Conservation (phyloP, 2,797 vertebrate genomes). For the Sciurus vulgaris region DNA sequence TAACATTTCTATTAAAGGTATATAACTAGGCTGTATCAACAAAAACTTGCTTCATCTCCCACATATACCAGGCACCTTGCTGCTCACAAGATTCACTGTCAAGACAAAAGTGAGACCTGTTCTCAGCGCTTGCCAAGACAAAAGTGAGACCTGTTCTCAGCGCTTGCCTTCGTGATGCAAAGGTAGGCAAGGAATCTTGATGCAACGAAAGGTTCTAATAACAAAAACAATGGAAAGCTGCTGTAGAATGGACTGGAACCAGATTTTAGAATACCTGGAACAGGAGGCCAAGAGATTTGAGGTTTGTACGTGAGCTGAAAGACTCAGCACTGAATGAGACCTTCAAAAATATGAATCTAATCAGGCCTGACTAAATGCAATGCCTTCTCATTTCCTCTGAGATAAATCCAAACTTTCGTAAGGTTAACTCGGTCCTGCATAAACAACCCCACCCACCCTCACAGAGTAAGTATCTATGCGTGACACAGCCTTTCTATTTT, state of each 20-base stretch:
- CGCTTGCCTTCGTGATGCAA: background rate
- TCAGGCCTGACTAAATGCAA: background rate
- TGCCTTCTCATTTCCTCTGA: background rate
- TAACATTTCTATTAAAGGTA: background rate
- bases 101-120: background rate
- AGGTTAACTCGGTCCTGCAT: background rate
- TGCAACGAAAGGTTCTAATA: background rate
- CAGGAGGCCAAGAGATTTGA: background rate
- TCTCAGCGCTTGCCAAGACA: background rate
- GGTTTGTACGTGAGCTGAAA: background rate
- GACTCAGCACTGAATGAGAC: background rate
- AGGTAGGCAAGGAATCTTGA: background rate
- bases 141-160: background rate
- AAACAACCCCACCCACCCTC: background rate
- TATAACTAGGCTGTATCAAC: background rate
- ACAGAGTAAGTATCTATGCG: background rate
- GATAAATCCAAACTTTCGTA: constrained; percentile 39
- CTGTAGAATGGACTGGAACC: constrained; percentile 1
- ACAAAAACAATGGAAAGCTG: background rate
- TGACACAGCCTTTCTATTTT: background rate
- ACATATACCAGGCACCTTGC: background rate
- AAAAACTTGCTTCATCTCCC: background rate
- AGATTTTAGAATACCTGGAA: constrained; percentile 28
- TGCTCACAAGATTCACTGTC: background rate
- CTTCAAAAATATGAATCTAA: constrained; percentile 22